Base-by-base conservation (phyloP, 2,888 invertebrate genomes). In the Coleophora flavipennella region DNA sequence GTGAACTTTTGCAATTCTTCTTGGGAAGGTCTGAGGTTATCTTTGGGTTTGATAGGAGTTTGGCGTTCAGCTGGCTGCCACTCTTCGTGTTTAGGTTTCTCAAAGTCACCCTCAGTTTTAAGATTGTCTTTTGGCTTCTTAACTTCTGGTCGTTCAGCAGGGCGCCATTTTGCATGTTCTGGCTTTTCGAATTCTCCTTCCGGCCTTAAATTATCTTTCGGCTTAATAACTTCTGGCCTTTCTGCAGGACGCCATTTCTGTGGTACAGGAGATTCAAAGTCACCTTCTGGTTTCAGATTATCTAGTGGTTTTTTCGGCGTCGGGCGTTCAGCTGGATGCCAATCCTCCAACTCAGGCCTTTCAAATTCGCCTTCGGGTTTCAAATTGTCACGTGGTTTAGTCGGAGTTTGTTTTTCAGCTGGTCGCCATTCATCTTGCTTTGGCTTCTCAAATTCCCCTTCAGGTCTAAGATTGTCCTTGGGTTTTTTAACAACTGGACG, bases 41-140 rank as follows among this genome's bases (percentile, higher is more conserved):
- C 29, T 29, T 60, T 88, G 88, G 0, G 86, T 83, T 29, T 29
- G 4, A 8, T 11, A 6, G 11, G n/a, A n/a, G 10, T 11, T 4
- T 11, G 29, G 9, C 29, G 45, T 63, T 64, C 0, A 85, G 52
- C 49, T 85, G 29, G 29, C 1, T 10, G 29, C 29, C 29, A 29
- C 11, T 11, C 11, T 9, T 29, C 29, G 10, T 29, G 29, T 84
- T 89, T 89, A 50, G 91, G 89, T 59, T 90, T 91, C 48, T 92
- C 90, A 13, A 89, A 87, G 37, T 89, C 86, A 13, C 87, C 87
- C 61, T 87, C 87, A 2, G 87, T 85, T 14, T 60, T 66, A 6
- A 85, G 54, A 49, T 85, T 84, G 45, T 84, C 84, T 42, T 67
- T 60, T 2, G 74, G 81, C 44, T 69, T 85, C 7, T 60, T 80